Conservation (phyloP, 2,888 invertebrate genomes). For the Omphaloscelis lunosa region DNA sequence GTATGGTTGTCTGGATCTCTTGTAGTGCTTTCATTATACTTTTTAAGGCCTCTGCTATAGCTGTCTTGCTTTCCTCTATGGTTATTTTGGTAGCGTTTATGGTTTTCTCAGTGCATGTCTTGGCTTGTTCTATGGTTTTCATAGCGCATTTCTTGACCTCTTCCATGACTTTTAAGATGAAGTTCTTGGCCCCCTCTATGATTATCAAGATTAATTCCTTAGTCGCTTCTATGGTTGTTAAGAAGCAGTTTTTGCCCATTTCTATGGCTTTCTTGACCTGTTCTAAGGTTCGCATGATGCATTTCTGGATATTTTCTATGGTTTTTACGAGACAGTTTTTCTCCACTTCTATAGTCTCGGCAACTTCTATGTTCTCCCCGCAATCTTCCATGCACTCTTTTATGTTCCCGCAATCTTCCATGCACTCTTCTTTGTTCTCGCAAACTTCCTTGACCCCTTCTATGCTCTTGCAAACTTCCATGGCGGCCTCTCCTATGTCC, state of each 20-base stretch:
- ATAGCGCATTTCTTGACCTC: not conserved
- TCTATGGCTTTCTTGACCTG: not conserved
- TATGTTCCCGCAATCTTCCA: not conserved
- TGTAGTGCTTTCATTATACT: not conserved
- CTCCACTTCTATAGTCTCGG: too few species aligned
- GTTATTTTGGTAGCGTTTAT: not conserved
- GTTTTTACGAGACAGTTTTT: not conserved
- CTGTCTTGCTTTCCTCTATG: not conserved
- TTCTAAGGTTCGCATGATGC: not conserved
- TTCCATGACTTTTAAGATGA: not conserved
- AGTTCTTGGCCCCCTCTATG: not conserved
- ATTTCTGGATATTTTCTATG: not conserved
- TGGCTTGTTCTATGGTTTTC: not conserved
- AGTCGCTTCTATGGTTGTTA: not conserved
- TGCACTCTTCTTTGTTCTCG: too few species aligned
- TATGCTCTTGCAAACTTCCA: not conserved
- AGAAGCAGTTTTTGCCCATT: not conserved
- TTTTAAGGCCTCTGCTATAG: not conserved
- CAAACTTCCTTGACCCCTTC: too few species aligned
- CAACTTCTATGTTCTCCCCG: not conserved
- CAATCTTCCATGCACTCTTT: not conserved
- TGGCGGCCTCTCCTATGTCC: not conserved
- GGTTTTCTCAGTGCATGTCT: not conserved
- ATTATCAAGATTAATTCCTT: conserved; percentile 2
- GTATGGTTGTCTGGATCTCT: not conserved